Percentiles rank a stretch among this genome's conserved stretches.
Conservation (phyloP, 30 jellyfish, hydroid and myxozoan genomes). For the Chironex yamaguchii region DNA sequence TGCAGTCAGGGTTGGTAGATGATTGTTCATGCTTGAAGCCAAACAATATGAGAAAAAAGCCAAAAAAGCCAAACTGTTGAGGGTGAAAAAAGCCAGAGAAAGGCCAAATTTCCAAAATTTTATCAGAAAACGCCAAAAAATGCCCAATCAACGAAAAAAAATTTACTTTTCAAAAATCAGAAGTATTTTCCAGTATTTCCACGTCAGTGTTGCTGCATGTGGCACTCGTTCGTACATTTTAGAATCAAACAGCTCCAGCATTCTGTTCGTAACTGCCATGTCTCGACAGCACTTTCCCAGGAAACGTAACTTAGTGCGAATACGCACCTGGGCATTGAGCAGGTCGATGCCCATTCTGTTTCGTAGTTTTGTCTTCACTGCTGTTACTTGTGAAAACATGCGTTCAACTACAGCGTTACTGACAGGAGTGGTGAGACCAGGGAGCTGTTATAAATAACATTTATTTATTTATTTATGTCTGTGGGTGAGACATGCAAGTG, state of each 20-base stretch:
- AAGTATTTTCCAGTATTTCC: not conserved
- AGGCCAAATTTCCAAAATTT: not conserved
- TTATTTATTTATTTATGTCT: too few relatives aligned
- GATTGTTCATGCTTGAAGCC: conserved; percentile 40
- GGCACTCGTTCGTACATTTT: conserved; percentile 13
- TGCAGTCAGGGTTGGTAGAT: conserved; percentile 33
- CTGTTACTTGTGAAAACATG: conserved; percentile 65
- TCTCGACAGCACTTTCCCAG: conserved; percentile 63
- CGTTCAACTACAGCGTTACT: conserved; percentile 83
- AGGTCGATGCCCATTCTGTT: conserved; percentile 33
- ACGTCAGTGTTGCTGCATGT: conserved; percentile 6
- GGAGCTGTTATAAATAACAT: too few relatives aligned
- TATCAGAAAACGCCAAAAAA: not conserved
- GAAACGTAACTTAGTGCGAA: conserved; percentile 24
- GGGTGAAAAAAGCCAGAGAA: conserved; percentile 24
- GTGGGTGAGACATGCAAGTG: conserved; percentile 68
- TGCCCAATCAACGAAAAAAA: not conserved
- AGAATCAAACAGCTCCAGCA: conserved; percentile 39
- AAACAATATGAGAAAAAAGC: conserved; percentile 33
- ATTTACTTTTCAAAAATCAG: not conserved
- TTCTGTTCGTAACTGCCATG: conserved; percentile 21
- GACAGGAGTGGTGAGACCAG: conserved; percentile 68
- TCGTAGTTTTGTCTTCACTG: conserved; percentile 63
- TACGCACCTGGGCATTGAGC: conserved; percentile 54
- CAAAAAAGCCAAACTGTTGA: conserved; percentile 22